Conservation (phyloP, 2,797 vertebrate species). For the Toxotes lorentzi region DNA sequence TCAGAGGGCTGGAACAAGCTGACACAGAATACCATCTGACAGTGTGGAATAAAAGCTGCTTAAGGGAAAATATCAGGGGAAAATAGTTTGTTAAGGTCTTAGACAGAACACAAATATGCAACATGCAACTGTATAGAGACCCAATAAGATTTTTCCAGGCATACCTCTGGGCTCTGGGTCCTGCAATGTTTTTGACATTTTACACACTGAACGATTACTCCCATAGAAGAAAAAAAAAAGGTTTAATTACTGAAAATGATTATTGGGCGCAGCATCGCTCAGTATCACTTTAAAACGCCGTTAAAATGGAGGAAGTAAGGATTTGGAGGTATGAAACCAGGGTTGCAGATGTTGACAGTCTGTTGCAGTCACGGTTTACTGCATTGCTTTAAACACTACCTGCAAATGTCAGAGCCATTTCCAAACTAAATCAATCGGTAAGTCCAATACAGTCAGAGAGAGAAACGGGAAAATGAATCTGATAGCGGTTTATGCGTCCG, state of each 20-base stretch:
- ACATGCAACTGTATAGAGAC: background rate
- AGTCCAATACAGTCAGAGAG: fast-evolving
- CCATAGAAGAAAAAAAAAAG: background rate
- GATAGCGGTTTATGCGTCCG: background rate
- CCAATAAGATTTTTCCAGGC: background rate
- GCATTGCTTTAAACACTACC: background rate
- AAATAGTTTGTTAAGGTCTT: no score
- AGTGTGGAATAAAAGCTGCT: background rate
- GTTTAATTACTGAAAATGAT: background rate
- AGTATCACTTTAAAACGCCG: background rate
- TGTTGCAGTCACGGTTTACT: background rate
- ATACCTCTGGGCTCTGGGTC: background rate
- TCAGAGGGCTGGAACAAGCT: background rate
- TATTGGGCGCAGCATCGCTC: background rate
- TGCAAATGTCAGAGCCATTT: background rate
- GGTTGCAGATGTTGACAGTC: background rate
- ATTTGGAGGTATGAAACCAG: no score
- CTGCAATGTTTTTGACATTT: background rate
- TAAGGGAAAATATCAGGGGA: background rate
- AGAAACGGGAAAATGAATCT: background rate
- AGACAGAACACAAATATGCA: background rate
- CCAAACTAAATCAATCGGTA: background rate
- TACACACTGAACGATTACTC: background rate
- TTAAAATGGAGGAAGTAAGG: background rate
- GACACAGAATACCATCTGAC: background rate